A percentile compares a stretch with the other conserved stretches of the same genome.
Conservation (phyloP, 2,888 invertebrate species). For the Artemia sp. region DNA sequence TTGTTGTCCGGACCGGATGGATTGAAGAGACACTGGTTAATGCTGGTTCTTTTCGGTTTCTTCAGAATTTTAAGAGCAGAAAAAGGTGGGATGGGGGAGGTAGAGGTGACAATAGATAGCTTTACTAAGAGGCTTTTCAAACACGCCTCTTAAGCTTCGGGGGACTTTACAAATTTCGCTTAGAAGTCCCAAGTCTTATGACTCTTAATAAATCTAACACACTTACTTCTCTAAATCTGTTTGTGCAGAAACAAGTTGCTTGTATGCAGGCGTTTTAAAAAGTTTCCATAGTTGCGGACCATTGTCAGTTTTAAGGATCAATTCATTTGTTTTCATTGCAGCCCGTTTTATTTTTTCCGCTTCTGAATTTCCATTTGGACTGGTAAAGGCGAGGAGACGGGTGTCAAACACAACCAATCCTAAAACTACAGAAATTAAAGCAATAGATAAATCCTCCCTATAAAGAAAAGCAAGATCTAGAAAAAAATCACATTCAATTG, state of each 20-base stretch:
- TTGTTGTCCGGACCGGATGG: too few relatives aligned
- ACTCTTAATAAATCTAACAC: too few relatives aligned
- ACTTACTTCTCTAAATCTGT: conserved; percentile 48
- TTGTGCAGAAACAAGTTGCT: conserved; percentile 47
- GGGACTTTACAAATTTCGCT: too few relatives aligned
- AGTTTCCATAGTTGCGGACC: conserved; percentile 50
- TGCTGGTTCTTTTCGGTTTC: too few relatives aligned
- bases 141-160: too few relatives aligned
- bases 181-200: too few relatives aligned
- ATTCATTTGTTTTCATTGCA: conserved; percentile 53
- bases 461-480: conserved; percentile 17
- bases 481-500: conserved; percentile 2
- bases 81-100: too few relatives aligned
- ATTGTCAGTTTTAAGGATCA: conserved; percentile 49
- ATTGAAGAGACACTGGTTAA: too few relatives aligned
- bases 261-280: conserved; percentile 54
- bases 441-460: conserved; percentile 20
- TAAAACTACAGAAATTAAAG: conserved; percentile 41
- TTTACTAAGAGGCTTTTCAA: too few relatives aligned
- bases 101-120: too few relatives aligned
- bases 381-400: conserved; percentile 46
- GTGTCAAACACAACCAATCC: conserved; percentile 52
- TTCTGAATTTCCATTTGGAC: conserved; percentile 40
- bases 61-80: too few relatives aligned
- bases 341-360: conserved; percentile 51